Percentiles rank a stretch among this genome's conserved stretches.
Evolutionary conservation across 2,888 invertebrate species (phyloP).

Genomic region (Metallyticus violacea): DNA sequence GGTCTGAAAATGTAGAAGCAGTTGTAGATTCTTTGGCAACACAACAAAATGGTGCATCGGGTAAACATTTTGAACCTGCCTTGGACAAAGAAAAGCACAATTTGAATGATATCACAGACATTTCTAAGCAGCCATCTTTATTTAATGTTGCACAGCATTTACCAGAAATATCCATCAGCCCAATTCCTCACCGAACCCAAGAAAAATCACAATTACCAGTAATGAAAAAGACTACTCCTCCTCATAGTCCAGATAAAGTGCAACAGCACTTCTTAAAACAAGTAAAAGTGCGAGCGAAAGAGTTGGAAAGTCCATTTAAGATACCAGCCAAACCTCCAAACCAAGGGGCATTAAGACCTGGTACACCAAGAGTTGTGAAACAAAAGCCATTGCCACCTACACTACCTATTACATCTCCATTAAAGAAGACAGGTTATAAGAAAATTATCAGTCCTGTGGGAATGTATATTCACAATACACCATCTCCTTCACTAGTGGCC

Average conservation of each 20-base stretch:
- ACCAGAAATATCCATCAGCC: not conserved
- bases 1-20: not conserved
- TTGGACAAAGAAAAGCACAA: not conserved
- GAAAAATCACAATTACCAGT: not conserved
- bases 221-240: not conserved
- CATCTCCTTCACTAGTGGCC: not conserved
- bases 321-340: not conserved
- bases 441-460: constrained; percentile 6
- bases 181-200: not conserved
- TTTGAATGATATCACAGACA: not conserved
- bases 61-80: no score
- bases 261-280: not conserved
- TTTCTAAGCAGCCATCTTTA: not conserved
- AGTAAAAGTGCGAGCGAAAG: not conserved
- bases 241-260: not conserved
- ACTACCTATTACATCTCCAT: not conserved
- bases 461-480: not conserved
- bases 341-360: not conserved
- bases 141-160: not conserved
- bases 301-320: not conserved
- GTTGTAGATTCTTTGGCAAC: not conserved
- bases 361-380: not conserved
- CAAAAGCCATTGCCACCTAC: not conserved
- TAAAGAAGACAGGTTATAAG: not conserved
- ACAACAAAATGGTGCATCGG: not conserved